Evolutionary conservation across 2,888 invertebrate genomes (phyloP).

Genomic region (Eupelmus urozonus): DNA sequence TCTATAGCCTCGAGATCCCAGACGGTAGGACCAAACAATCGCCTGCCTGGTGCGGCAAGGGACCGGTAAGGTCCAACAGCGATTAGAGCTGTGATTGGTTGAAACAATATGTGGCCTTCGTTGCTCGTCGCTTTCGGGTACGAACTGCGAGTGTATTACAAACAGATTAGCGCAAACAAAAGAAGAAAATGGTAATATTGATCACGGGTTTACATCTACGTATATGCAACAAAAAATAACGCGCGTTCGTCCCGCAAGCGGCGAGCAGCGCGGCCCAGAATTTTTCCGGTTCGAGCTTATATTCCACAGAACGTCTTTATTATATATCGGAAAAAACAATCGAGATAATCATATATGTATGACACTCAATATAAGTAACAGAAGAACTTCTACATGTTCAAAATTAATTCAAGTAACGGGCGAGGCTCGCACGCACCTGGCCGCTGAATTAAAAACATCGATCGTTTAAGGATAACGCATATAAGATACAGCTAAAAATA

Average conservation of each 20-base stretch:
- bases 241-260: slow-evolving; percentile 66
- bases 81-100: slow-evolving; percentile 77
- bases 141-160: slow-evolving; percentile 4
- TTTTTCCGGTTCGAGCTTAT: slow-evolving; percentile 67
- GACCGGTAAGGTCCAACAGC: slow-evolving; percentile 77
- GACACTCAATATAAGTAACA: slow-evolving; percentile 76
- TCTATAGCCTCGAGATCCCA: slow-evolving; percentile 66
- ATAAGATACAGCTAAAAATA: slow-evolving; percentile 3
- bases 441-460: slow-evolving; percentile 8
- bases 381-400: slow-evolving; percentile 75
- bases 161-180: slow-evolving; percentile 8
- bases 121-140: slow-evolving; percentile 29
- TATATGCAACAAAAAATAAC: slow-evolving; percentile 1
- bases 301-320: slow-evolving; percentile 69
- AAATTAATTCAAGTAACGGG: slow-evolving; percentile 50
- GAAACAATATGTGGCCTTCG: slow-evolving; percentile 75
- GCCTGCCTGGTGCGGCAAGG: slow-evolving; percentile 77
- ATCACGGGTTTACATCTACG: not conserved
- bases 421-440: slow-evolving; percentile 34
- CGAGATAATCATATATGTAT: slow-evolving; percentile 68
- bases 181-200: not conserved
- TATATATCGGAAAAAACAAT: slow-evolving; percentile 73
- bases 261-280: slow-evolving; percentile 70
- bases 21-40: slow-evolving; percentile 78
- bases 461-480: not conserved